Base-by-base conservation (phyloP, 2,113 vertebrate species). In the Pao palembangensis region DNA sequence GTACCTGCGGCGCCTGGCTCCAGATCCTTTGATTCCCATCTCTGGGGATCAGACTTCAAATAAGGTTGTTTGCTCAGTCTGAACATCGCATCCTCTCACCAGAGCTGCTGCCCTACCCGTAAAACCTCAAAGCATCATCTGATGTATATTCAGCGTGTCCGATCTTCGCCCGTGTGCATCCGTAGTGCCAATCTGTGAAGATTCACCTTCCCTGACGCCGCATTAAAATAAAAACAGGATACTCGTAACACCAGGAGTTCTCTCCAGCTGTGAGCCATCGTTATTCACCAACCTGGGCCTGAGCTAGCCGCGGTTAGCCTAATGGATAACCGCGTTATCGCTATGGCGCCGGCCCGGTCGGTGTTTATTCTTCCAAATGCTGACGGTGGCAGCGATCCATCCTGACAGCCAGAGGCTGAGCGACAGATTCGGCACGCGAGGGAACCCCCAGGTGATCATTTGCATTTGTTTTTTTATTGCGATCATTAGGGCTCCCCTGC, bases 401-500 rank as follows among this genome's bases (percentile, higher is more conserved):
- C 84, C 78, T 75, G 78, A 77, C 76, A 78, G 82, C 85, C 78
- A 75, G 76, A 58, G 82, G 85, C 86, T 83, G 85, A 85, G 82
- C 76, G 83, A 85, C 88, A 86, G 81, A 85, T 80, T 84, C 83
- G 62, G 80, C 81, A 76, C 75, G 57, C 79, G 84, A 79, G 85
- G 87, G 80, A 87, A 88, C 80, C 88, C 88, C 88, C 72, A 86
- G 88, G 88, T 88, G 84, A 88, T 89, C 80, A 88, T 89, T 89
- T 88, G 86, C 86, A 89, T 89, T 88, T 85, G 81, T 53, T 88
- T 89, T 88, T 87, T 89, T 88, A 89, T 89, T 85, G 86, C 84
- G 55, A 79, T 88, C 86, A 89, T 89, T 89, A 89, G 81, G 81
- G 64, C 83, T 80, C 81, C 83, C 86, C 85, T 81, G 80, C 69